phyloP scores from a whole-genome alignment of 1,140 invertebrate genomes.

The Monochamus saltuarius region DNA sequence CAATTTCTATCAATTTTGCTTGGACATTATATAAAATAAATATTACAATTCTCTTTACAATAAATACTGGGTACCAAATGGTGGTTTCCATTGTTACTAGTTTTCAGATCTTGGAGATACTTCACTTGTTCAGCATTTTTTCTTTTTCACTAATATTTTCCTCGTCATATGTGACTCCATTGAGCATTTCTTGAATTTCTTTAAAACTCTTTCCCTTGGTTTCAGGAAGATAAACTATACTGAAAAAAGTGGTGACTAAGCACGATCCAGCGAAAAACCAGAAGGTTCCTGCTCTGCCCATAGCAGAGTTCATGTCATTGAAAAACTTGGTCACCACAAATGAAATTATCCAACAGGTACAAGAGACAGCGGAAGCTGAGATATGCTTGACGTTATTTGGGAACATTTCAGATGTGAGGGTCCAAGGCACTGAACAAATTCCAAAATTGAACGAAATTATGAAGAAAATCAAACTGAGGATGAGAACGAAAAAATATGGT shows the following conservation, averaged over 20 bases:
- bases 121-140: no score
- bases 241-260: conserved; percentile 61
- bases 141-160: neutral
- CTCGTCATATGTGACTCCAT: neutral
- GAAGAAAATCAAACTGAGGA: conserved; percentile 65
- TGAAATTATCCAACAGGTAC: conserved; percentile 66
- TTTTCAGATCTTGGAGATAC: no score
- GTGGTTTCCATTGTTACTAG: no score
- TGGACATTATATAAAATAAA: no score
- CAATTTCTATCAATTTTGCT: no score
- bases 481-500: conserved; percentile 60
- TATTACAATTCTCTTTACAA: no score
- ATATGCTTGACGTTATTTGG: conserved; percentile 66
- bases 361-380: conserved; percentile 67
- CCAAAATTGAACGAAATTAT: conserved; percentile 69
- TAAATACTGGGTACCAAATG: no score
- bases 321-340: conserved; percentile 74
- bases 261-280: conserved; percentile 70
- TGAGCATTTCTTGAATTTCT: conserved; percentile 41
- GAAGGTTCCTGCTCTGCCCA: conserved; percentile 67
- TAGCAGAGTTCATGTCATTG: conserved; percentile 44
- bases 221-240: conserved; percentile 69
- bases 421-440: conserved; percentile 68
- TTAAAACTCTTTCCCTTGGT: conserved; percentile 77
- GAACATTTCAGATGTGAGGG: conserved; percentile 72